phyloP scores from a whole-genome alignment of 2,113 vertebrate genomes.

The Crypturellus undulatus region DNA sequence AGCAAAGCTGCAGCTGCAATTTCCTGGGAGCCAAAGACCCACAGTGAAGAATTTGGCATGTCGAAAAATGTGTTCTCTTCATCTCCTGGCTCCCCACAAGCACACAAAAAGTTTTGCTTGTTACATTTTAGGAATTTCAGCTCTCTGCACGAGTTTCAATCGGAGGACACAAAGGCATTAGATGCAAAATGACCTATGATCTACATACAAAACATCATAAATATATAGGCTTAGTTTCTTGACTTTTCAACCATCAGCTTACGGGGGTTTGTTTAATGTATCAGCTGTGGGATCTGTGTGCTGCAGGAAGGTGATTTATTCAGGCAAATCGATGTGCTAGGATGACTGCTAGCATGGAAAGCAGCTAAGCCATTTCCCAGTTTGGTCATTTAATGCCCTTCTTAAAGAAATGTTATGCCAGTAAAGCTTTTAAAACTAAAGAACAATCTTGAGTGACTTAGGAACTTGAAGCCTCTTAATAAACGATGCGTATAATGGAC shows the following conservation, averaged over 20 bases:
- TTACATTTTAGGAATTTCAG: not conserved
- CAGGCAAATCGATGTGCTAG: constrained; percentile 1
- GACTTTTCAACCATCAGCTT: not conserved
- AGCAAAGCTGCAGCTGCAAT: constrained; percentile 12
- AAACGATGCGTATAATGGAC: not conserved
- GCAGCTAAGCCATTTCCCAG: not conserved
- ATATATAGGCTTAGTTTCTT: not conserved
- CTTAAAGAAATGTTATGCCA: accelerated
- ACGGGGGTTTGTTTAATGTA: not conserved
- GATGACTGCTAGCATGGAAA: constrained; percentile 1
- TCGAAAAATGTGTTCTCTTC: not conserved
- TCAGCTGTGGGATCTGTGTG: constrained; percentile 25
- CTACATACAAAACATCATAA: not conserved
- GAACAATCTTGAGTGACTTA: not conserved
- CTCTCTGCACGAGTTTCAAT: not conserved
- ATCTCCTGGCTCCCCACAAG: not conserved
- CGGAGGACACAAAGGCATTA: not conserved
- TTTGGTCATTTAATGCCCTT: not conserved
- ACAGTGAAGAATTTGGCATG: not conserved
- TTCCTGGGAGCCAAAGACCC: constrained; percentile 12
- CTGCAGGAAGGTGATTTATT: constrained; percentile 46
- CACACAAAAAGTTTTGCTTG: not conserved
- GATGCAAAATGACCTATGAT: not conserved
- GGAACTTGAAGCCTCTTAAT: not conserved
- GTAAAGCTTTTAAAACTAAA: not conserved